Evolutionary conservation across 2,888 invertebrate species (phyloP), one percentile per base, ranked within the genome.

Genomic region (Drosophila affinis): DNA sequence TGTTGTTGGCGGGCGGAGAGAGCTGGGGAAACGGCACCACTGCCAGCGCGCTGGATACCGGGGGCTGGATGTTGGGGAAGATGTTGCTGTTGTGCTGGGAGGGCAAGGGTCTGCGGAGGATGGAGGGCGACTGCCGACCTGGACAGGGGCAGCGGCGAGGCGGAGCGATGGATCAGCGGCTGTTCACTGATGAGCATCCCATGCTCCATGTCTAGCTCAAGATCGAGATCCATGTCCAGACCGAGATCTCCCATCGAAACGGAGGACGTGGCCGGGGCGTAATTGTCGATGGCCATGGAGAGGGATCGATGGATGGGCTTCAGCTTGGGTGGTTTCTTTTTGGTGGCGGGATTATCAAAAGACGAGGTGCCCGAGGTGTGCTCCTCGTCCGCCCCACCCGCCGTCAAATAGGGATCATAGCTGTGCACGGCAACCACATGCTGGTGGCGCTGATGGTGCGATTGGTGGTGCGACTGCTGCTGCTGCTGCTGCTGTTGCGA

Each of bases 231-330:
- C 47, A 68, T 51, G 17, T 67, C 65, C 45, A 71, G 55, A 53
- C 88, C 87, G 6, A 67, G 34, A 47, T 78, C 80, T 29, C 47
- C 57, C n/a, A 54, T 24, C 14, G 71, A 88, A 79, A 52, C 62
- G 67, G 56, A 89, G 65, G 84, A 87, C 81, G 65, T 82, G 79
- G 72, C 77, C 44, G 92, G 91, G 48, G 90, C 89, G 81, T 92
- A 92, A 58, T 92, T 92, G 60, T 92, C 92, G 72, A 92, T 91
- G 67, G 92, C 92, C 90, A 92, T 91, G 46, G 92, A 92, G 29
- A 92, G 87, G n/a, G 92, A 92, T 44, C 92, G 91, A 79, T 92
- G 91, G 64, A 91, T 91, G 70, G 91, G 88, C 87, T 91, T 92
- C 77, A 92, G 87, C 90, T 92, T 92, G 83, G 92, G 92, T 72